These are phyloP conservation scores for Conger conger DNA, from an alignment of 2,113 vertebrate genomes.

Conservation along the genomic window DNA sequence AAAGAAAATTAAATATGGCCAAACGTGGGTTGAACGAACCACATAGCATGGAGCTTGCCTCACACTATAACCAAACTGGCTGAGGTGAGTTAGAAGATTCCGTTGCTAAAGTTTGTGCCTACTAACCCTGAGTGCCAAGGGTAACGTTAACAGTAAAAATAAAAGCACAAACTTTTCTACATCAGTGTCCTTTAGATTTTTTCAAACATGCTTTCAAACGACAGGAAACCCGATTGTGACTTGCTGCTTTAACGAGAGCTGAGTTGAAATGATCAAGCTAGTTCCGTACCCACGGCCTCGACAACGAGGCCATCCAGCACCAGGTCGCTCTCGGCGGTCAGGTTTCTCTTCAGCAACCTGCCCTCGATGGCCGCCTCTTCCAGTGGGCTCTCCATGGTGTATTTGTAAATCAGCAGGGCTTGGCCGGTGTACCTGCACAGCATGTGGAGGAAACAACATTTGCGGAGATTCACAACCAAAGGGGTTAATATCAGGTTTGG, in stretches of 20 bases:
- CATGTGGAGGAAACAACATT: constrained; percentile 37
- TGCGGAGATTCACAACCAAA: neutral
- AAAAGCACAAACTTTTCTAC: too few species aligned
- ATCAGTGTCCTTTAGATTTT: too few species aligned
- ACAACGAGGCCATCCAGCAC: constrained; percentile 59
- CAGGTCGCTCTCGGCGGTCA: constrained; percentile 61
- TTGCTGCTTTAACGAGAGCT: neutral
- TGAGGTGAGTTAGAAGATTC: too few species aligned
- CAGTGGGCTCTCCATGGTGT: constrained; percentile 71
- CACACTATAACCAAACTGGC: too few species aligned
- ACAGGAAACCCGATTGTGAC: neutral
- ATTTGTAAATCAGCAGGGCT: constrained; percentile 80
- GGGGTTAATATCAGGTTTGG: neutral
- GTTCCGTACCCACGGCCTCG: constrained; percentile 71
- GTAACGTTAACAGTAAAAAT: too few species aligned
- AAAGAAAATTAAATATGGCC: too few species aligned
- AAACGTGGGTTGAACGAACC: too few species aligned
- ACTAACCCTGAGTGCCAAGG: too few species aligned
- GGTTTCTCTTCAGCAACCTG: constrained; percentile 60
- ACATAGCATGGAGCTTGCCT: too few species aligned
- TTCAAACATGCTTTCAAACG: too few species aligned
- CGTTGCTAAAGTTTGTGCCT: too few species aligned
- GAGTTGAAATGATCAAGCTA: neutral
- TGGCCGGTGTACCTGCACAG: constrained; percentile 73
- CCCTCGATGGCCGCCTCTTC: constrained; percentile 64